phyloP scores from a whole-genome alignment of 2,797 vertebrate species.

The Esox masquinongy region DNA sequence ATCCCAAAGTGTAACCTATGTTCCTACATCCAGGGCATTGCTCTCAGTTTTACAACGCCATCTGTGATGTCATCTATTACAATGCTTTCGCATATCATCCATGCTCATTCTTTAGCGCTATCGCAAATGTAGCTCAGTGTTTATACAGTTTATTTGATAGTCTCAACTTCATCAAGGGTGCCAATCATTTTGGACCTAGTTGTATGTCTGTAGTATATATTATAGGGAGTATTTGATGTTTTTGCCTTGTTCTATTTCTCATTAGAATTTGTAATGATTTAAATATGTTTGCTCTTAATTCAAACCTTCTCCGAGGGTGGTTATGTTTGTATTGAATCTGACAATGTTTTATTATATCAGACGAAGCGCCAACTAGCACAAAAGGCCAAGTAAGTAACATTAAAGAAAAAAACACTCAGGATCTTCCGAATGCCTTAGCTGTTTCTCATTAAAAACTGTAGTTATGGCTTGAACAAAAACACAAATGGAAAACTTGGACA shows the following conservation, averaged over 20 bases:
- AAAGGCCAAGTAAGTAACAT: background rate
- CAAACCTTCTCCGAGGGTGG: background rate
- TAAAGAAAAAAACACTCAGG: background rate
- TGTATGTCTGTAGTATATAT: background rate
- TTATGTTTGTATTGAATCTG: background rate
- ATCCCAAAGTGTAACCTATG: too few species aligned
- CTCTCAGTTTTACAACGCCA: too few species aligned
- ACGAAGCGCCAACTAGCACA: background rate
- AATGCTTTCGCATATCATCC: too few species aligned
- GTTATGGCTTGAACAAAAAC: constrained; percentile 9
- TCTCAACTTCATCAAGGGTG: background rate
- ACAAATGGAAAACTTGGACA: constrained; percentile 11
- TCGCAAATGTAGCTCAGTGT: too few species aligned
- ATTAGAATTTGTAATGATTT: background rate
- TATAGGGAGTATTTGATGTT: background rate
- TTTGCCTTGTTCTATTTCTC: constrained; percentile 24
- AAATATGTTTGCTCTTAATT: background rate
- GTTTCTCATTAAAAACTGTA: constrained; percentile 27
- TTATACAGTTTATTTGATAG: too few species aligned
- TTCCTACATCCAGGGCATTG: too few species aligned
- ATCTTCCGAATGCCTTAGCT: background rate
- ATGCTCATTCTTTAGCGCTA: too few species aligned
- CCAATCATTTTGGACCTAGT: background rate
- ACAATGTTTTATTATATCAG: background rate
- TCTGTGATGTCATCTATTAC: too few species aligned